Base-by-base conservation (phyloP, 2,888 invertebrate species). In the Drosophila subquinaria region DNA sequence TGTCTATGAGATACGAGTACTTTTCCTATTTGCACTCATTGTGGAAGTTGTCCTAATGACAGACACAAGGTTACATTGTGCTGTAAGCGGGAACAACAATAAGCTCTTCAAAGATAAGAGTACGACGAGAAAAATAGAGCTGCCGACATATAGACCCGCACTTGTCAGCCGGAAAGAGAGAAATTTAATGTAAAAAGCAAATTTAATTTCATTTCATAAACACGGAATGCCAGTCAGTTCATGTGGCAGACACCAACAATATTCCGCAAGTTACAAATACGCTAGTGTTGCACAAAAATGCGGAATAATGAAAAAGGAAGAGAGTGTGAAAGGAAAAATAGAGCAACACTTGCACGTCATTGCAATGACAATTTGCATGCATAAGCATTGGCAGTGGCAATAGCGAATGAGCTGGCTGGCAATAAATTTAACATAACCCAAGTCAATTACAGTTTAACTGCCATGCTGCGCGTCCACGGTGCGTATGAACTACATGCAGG, bases 281-380 rank as follows among this genome's bases (percentile, higher is more conserved):
- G 20, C 38, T 47, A 57, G 15, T 42, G 56, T 42, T 57, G 45
- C 52, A 62, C 47, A 78, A 65, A 63, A 55, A 48, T 52, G 23
- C 27, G 20, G 15, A 43, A 60, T 45, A 50, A 57, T 36, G 10
- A 33, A 50, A 45, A 15, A 9, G 9, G 4, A 6, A 20, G 47
- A 36, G 53, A 59, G 27, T 35, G 17, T 20, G n/a, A n/a, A 59
- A 65, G 62, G 10, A 52, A n/a, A 48, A 67, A 57, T 53, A 35
- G 65, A 65, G 59, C 67, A 73, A 61, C 68, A 72, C 64, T 84
- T 56, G 45, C 81, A 80, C 72, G 71, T 74, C 70, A 74, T 71
- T 60, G 69, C 63, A 79, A 66, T 79, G 80, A 84, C 84, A 84
- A 84, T 84, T 84, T 87, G 83, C 89, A 84, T 84, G 69, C 81